Conservation (phyloP, 2,797 vertebrate genomes). For the Atherinosoma microstoma region DNA sequence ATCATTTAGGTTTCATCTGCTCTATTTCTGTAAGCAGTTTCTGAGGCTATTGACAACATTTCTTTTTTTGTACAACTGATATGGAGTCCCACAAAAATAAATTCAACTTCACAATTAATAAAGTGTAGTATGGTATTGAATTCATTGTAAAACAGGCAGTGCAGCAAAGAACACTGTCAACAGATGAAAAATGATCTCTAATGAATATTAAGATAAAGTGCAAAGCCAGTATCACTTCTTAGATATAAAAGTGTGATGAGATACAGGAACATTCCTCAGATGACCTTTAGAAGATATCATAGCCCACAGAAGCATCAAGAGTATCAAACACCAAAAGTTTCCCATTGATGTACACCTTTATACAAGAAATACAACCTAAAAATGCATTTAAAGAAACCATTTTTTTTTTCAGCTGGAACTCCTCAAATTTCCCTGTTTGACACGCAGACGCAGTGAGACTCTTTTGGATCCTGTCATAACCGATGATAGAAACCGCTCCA, state of each 20-base stretch:
- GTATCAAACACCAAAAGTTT: conserved; percentile 51
- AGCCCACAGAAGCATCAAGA: conserved; percentile 35
- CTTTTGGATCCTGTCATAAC: conserved; percentile 29
- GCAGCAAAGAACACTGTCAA: conserved; percentile 11
- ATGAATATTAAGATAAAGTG: conserved; percentile 13
- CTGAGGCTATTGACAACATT: not conserved
- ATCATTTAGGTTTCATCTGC: not conserved
- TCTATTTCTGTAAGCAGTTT: not conserved
- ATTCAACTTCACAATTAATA: conserved; percentile 7
- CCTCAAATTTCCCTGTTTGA: conserved; percentile 48
- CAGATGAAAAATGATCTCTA: conserved; percentile 13
- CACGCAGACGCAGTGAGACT: conserved; percentile 14
- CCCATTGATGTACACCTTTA: conserved; percentile 46
- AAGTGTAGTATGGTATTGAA: not conserved
- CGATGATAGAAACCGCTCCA: conserved; percentile 36
- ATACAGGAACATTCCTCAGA: conserved; percentile 26
- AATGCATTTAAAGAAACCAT: conserved; percentile 20
- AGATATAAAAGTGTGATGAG: conserved; percentile 10
- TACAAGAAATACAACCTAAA: conserved; percentile 53
- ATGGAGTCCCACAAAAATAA: not conserved
- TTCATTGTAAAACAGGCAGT: not conserved
- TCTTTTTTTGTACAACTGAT: not conserved
- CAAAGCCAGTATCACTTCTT: conserved; percentile 12
- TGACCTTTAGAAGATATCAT: conserved; percentile 43
- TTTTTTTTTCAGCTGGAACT: conserved; percentile 28